Conservation (phyloP, 2,113 vertebrate genomes). For the Eulemur rufifrons region DNA sequence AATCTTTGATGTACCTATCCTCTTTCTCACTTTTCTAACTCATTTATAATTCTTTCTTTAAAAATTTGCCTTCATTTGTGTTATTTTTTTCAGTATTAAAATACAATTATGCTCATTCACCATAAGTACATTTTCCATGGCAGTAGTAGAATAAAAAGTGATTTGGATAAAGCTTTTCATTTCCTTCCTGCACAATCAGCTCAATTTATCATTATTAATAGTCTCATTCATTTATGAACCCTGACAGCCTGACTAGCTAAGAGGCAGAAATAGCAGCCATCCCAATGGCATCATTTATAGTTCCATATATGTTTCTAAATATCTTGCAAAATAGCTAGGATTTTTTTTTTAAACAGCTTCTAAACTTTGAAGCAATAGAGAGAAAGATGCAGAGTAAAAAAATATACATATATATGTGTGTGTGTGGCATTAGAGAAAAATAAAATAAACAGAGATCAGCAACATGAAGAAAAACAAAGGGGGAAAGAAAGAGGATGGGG, state of each 20-base stretch:
- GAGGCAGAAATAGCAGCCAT: background rate
- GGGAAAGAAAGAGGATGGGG: accelerated
- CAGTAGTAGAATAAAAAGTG: background rate
- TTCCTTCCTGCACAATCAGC: constrained; percentile 17
- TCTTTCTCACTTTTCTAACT: background rate
- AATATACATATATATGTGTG: too few relatives aligned
- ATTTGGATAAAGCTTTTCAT: constrained; percentile 16
- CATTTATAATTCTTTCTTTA: background rate
- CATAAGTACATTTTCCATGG: constrained; percentile 8
- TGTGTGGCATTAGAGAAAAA: background rate
- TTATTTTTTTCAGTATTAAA: background rate
- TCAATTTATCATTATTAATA: background rate
- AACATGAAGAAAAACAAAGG: background rate
- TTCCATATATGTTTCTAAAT: background rate
- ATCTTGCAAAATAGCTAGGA: background rate
- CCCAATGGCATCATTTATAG: background rate
- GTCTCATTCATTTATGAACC: background rate
- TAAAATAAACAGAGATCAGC: background rate
- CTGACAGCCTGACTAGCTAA: background rate
- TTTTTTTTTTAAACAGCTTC: background rate
- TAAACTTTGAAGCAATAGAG: background rate
- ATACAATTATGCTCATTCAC: constrained; percentile 13
- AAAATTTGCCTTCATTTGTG: constrained; percentile 20
- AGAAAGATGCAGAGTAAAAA: background rate
- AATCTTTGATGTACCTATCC: background rate